Base-by-base conservation (phyloP, 2,888 invertebrate species). In the Noctua pronuba region DNA sequence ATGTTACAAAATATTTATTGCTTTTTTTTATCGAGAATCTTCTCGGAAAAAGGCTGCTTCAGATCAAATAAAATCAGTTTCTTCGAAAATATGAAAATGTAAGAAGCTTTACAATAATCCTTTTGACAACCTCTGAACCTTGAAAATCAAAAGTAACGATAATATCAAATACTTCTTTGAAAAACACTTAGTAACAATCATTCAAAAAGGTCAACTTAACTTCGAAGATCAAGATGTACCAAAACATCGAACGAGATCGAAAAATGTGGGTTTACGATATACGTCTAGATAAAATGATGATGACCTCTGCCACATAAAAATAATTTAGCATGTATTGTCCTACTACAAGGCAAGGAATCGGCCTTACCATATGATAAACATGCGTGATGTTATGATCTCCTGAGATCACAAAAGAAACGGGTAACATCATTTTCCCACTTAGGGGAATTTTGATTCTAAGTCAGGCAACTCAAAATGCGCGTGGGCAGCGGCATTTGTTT, bases 401-500 rank as follows among this genome's bases (percentile, higher is more conserved):
- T 5, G 6, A 49, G 11, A 52, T 24, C 1, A 41, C 10, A n/a
- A 11, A 67, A 31, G 5, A 41, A 77, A 62, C 11, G 8, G 1
- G 31, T 46, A 55, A 41, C 11, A 65, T 41, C 1, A 55, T 73
- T 31, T 52, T n/a, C n/a, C 52, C 3, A 52, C 21, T n/a, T 41
- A 3, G 18, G 55, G 24, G 13, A 69, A 41, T 7, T 31, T 64
- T 52, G 0, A 3, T 65, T 68, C 31, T 24, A 35, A 44, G 49
- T 68, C 75, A 81, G 75, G 86, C 75, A 86, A 79, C 79, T 66
- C 77, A 16, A 38, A 21, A 31, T 62, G 77, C 86, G 89, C 89
- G 86, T 88, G 84, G 84, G 86, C 81, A 77, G 74, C 73, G 38
- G 71, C 80, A 81, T 84, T 87, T 88, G 89, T 89, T 88, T 89